phyloP scores from a whole-genome alignment of 2,888 invertebrate genomes.

The Drosophila neotestacea region DNA sequence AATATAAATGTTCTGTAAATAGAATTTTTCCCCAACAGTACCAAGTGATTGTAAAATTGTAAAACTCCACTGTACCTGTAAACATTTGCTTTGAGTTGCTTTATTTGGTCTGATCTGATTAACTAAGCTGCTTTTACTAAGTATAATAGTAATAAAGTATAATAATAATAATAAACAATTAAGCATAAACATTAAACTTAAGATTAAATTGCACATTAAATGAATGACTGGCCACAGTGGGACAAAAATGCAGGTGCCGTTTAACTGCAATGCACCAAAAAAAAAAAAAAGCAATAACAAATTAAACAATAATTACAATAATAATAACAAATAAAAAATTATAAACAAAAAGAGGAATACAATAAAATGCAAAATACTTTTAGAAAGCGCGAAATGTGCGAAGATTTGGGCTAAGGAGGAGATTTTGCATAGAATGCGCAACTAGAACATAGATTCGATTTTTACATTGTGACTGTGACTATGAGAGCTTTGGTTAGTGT shows the following conservation, averaged over 20 bases:
- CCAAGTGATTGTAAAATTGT: neutral
- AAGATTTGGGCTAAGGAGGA: conserved; percentile 62
- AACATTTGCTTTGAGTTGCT: conserved; percentile 49
- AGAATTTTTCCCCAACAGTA: no score
- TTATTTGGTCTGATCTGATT: conserved; percentile 59
- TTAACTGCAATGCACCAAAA: conserved; percentile 34
- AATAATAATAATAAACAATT: conserved; percentile 53
- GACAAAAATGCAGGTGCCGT: conserved; percentile 60
- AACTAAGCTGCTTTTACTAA: conserved; percentile 61
- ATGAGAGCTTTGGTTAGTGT: conserved; percentile 74
- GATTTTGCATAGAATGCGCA: conserved; percentile 35
- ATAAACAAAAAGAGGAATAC: conserved; percentile 30
- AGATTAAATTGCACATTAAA: conserved; percentile 68
- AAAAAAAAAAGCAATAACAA: conserved; percentile 25
- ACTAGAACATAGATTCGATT: conserved; percentile 51
- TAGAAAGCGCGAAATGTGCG: conserved; percentile 65
- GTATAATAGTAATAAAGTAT: conserved; percentile 46
- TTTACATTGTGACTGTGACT: conserved; percentile 58
- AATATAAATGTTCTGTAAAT: no score
- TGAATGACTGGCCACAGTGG: conserved; percentile 54
- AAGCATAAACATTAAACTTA: conserved; percentile 64
- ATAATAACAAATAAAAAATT: conserved; percentile 23
- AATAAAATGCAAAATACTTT: conserved; percentile 65
- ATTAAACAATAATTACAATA: conserved; percentile 12
- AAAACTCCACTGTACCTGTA: neutral